Conservation (phyloP, 2,888 invertebrate genomes). For the Tortrix viridana region DNA sequence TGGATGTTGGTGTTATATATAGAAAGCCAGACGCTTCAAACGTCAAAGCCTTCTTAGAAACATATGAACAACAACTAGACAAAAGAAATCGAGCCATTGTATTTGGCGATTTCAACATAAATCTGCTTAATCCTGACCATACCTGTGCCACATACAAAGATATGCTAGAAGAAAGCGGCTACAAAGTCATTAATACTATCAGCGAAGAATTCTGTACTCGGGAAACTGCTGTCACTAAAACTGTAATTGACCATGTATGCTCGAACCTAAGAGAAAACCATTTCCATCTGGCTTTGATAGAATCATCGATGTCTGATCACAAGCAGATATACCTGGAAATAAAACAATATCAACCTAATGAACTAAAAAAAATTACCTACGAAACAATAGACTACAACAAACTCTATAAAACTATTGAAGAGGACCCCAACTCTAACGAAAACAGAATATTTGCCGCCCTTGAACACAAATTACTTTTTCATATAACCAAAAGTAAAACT, state of each 20-base stretch:
- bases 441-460: not conserved
- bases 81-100: slow-evolving; percentile 22
- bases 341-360: slow-evolving; percentile 16
- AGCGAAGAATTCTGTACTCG: slow-evolving; percentile 34
- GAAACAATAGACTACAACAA: slow-evolving; percentile 35
- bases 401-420: slow-evolving; percentile 16
- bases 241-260: slow-evolving; percentile 38
- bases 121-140: slow-evolving; percentile 16
- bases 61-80: slow-evolving; percentile 9
- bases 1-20: slow-evolving; percentile 38
- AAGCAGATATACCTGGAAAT: too few species aligned
- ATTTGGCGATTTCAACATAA: slow-evolving; percentile 33
- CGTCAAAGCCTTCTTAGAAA: slow-evolving; percentile 16
- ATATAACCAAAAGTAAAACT: slow-evolving; percentile 23
- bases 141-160: slow-evolving; percentile 27
- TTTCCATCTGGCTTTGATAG: slow-evolving; percentile 34
- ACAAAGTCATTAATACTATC: slow-evolving; percentile 39
- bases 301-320: slow-evolving; percentile 42
- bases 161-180: slow-evolving; percentile 26
- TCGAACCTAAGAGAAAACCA: slow-evolving; percentile 29
- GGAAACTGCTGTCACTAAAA: slow-evolving; percentile 25
- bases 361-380: slow-evolving; percentile 26
- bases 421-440: not conserved
- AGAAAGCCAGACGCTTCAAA: slow-evolving; percentile 30
- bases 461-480: not conserved